Percentiles rank a stretch among this genome's conserved stretches.
These are phyloP conservation scores for Calameuta filiformis DNA, from an alignment of 2,888 invertebrate genomes.

Conservation along the genomic window DNA sequence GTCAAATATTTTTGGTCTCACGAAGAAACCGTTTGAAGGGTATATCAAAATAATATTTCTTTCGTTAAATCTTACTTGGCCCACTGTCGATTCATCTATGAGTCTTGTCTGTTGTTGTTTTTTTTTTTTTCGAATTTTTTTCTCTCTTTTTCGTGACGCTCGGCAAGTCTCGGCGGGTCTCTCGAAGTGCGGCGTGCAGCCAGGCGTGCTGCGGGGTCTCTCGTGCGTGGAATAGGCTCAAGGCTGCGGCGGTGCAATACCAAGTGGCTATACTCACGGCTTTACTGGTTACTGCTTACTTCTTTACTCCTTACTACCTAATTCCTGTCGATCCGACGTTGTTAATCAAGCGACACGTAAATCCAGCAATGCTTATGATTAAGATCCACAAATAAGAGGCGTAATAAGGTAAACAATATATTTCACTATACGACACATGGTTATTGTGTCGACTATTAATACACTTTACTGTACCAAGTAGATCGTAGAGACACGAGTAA, in stretches of 20 bases:
- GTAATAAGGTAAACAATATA: neutral
- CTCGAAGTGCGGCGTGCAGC: conserved; percentile 56
- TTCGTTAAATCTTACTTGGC: neutral
- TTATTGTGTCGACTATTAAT: neutral
- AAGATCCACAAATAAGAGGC: neutral
- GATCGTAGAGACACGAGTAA: neutral
- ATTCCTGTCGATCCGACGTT: neutral
- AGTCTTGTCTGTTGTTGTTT: conserved; percentile 14
- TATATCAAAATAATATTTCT: neutral
- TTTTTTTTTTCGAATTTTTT: conserved; percentile 16
- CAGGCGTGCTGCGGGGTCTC: conserved; percentile 63
- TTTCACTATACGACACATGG: neutral
- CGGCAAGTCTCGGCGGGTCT: conserved; percentile 29
- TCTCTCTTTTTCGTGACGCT: conserved; percentile 36
- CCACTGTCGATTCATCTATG: neutral
- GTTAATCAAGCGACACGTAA: neutral
- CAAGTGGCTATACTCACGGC: conserved; percentile 15
- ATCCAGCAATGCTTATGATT: neutral
- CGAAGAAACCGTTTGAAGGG: neutral
- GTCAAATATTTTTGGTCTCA: neutral
- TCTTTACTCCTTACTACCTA: neutral
- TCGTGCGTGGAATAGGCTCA: conserved; percentile 67
- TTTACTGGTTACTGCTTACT: neutral
- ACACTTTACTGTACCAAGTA: neutral
- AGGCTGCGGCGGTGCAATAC: conserved; percentile 60